Conservation (phyloP, 2,113 vertebrate species). For the Mystacornis crossleyi region DNA sequence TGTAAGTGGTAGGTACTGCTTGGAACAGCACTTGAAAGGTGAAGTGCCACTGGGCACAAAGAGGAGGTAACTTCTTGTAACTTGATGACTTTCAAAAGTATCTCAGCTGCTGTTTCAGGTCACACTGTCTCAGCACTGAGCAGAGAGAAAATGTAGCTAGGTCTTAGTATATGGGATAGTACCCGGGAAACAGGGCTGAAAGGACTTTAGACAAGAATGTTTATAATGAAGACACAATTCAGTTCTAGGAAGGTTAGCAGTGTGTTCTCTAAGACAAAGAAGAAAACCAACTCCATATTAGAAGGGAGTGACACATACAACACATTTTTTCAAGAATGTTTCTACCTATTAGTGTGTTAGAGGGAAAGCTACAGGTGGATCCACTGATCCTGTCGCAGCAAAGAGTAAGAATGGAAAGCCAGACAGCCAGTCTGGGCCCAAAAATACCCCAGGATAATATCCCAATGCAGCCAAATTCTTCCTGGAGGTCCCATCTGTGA, state of each 20-base stretch:
- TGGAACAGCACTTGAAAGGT: background rate
- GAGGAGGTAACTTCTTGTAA: background rate
- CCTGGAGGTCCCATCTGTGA: background rate
- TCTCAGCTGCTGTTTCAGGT: background rate
- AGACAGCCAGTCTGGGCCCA: background rate
- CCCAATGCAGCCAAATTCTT: background rate
- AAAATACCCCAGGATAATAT: background rate
- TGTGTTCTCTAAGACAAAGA: background rate
- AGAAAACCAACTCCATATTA: background rate
- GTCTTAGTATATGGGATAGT: too few species aligned
- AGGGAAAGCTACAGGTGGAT: background rate
- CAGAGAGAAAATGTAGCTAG: background rate
- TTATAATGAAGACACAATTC: background rate
- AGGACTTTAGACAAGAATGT: background rate
- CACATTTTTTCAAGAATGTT: background rate
- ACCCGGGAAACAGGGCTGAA: background rate
- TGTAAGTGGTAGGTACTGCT: background rate
- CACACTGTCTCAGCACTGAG: background rate
- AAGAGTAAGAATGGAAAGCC: background rate
- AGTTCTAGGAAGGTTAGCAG: background rate
- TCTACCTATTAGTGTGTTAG: accelerated
- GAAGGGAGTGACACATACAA: background rate
- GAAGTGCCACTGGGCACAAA: background rate
- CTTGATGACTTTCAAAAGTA: background rate
- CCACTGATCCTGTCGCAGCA: background rate